phyloP scores from a whole-genome alignment of 2,888 invertebrate species.

The Cremastobaeus sp. region DNA sequence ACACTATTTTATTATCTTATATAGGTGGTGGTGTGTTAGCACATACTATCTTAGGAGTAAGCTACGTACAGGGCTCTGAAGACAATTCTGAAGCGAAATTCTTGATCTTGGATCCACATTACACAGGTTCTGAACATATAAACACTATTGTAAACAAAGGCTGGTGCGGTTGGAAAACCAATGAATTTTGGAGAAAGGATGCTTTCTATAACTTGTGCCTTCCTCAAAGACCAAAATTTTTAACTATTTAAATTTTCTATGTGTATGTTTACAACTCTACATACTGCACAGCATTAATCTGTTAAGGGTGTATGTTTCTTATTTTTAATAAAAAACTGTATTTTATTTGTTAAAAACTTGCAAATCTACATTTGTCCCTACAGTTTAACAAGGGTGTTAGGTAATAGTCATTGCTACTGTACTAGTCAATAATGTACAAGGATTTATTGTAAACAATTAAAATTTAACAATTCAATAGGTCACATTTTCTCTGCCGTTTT shows the following conservation, averaged over 20 bases:
- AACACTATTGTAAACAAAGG: conserved; percentile 88
- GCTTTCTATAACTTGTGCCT: conserved; percentile 98
- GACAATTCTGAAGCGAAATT: conserved; percentile 89
- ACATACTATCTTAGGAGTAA: conserved; percentile 97
- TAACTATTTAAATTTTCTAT: conserved; percentile 57
- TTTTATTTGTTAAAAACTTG: conserved; percentile 30
- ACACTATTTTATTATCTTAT: not conserved
- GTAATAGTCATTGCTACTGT: too few species aligned
- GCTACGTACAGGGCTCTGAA: conserved; percentile 86
- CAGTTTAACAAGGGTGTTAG: too few species aligned
- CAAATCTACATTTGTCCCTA: too few species aligned
- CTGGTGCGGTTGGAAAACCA: conserved; percentile 98
- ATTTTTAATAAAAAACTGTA: conserved; percentile 49
- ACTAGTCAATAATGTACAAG: too few species aligned
- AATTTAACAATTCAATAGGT: conserved; percentile 8
- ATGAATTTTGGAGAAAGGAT: conserved; percentile 96
- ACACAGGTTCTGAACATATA: conserved; percentile 92
- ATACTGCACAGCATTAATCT: conserved; percentile 11
- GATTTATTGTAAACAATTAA: conserved; percentile 26
- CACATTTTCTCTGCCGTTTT: conserved; percentile 81
- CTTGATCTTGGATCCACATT: conserved; percentile 99
- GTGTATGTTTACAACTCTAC: conserved; percentile 26
- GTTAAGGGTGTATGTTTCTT: conserved; percentile 37
- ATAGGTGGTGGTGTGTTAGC: conserved; percentile 97
- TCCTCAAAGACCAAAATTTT: conserved; percentile 84